Evolutionary conservation across 1,140 invertebrate genomes (phyloP), one percentile per base, ranked within the genome.

Genomic region (Anoplophora glabripennis): DNA sequence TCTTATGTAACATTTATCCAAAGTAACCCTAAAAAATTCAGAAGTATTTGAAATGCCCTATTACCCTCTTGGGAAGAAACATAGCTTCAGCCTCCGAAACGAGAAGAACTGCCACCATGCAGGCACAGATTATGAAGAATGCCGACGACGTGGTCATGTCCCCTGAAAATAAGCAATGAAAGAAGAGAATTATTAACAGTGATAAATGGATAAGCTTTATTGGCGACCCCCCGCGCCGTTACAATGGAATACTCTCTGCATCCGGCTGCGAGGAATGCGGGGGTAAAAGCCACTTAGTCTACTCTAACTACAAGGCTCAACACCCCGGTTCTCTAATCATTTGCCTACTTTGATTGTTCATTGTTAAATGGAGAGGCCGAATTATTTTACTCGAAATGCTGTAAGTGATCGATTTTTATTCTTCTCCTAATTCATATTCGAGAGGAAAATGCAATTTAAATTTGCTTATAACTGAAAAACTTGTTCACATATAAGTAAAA

Each of bases 221-320:
- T 65, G 68, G 53, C 60, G 61, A 47, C 38, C 47, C 36, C 61
- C 57, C 63, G 37, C 41, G 48, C 52, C 63, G 64, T 56, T 68
- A 73, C 72, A 72, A 67, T 67, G 66, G 72, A 74, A 74, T 61
- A 66, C 72, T 72, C 62, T 74, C 59, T 57, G 60, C 68, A 36
- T 55, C 70, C 67, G 63, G 56, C 69, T 57, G 72, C 38, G 70
- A 60, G 66, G 66, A 71, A 72, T 70, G 61, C 64, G 64, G 54
- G 66, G 63, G 63, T 61, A 9, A 63, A 64, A 61, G 59, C 68
- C 68, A 60, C 63, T 64, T 60, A 66, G 63, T 67, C 59, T 59
- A 28, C 21, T 28, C 21, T 28, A 28, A 28, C 21, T 28, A 28
- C 21, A 28, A 28, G 21, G 21, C 21, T 28, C 21, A 28, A 28